phyloP scores from a whole-genome alignment of 2,888 invertebrate genomes.

The Sarcophaga caerulescens region DNA sequence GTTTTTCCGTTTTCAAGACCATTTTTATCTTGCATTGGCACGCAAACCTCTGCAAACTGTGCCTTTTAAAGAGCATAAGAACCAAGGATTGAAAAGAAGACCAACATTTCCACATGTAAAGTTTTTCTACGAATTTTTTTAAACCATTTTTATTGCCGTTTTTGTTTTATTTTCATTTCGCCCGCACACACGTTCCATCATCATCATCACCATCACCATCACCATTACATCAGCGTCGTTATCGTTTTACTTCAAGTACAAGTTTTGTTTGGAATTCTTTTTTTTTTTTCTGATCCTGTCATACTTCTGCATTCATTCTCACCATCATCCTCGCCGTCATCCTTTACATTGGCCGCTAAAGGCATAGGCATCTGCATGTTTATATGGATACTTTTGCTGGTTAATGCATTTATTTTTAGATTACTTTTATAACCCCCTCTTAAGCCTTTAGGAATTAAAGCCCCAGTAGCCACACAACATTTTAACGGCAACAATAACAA shows the following conservation, averaged over 20 bases:
- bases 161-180: not conserved
- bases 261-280: slow-evolving; percentile 20
- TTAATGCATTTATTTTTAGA: slow-evolving; percentile 14
- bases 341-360: no score
- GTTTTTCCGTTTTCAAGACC: not conserved
- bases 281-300: slow-evolving; percentile 39
- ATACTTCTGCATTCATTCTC: slow-evolving; percentile 4
- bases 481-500: not conserved
- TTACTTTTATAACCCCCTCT: not conserved
- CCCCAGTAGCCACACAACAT: not conserved
- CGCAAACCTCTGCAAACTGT: slow-evolving; percentile 18
- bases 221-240: not conserved
- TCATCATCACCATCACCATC: no score
- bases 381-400: not conserved
- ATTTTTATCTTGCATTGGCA: slow-evolving; percentile 41
- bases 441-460: not conserved
- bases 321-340: no score
- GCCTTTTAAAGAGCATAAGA: not conserved
- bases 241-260: not conserved
- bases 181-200: slow-evolving; percentile 47
- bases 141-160: not conserved
- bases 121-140: slow-evolving; percentile 45
- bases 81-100: not conserved
- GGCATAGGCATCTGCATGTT: not conserved
- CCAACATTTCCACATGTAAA: not conserved